These are phyloP conservation scores for Drosophila pseudoananassae DNA, from an alignment of 1,140 invertebrate genomes.

Conservation along the genomic window DNA sequence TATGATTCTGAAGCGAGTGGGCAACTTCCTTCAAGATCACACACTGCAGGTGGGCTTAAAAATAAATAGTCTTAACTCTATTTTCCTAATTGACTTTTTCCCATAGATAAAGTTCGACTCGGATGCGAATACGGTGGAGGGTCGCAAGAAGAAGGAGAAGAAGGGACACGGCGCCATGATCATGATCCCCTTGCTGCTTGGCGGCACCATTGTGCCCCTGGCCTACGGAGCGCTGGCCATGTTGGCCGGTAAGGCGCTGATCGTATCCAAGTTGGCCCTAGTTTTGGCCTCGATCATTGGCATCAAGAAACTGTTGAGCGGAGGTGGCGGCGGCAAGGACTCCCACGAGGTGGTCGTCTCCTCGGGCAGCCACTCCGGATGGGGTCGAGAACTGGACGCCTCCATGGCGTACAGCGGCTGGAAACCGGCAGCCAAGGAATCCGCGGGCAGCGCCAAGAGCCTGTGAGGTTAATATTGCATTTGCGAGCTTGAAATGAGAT, in stretches of 20 bases:
- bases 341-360: conserved; percentile 90
- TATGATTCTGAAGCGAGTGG: conserved; percentile 90
- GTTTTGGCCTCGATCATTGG: conserved; percentile 92
- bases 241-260: conserved; percentile 92
- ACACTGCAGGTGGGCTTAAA: conserved; percentile 88
- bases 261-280: conserved; percentile 92
- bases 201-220: conserved; percentile 91
- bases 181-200: conserved; percentile 90
- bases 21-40: conserved; percentile 90
- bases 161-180: conserved; percentile 89
- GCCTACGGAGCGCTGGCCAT: conserved; percentile 91
- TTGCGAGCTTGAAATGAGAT: conserved; percentile 35
- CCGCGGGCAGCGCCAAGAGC: conserved; percentile 62
- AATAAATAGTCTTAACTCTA: background rate
- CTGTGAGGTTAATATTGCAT: conserved; percentile 70
- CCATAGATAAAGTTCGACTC: conserved; percentile 67
- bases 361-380: conserved; percentile 88
- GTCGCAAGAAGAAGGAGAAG: conserved; percentile 85
- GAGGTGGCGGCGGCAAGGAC: conserved; percentile 86
- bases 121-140: conserved; percentile 58
- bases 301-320: conserved; percentile 91
- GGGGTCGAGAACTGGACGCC: conserved; percentile 88
- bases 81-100: background rate
- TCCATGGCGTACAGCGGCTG: conserved; percentile 87
- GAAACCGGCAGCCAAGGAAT: conserved; percentile 83